Conservation (phyloP, 2,888 invertebrate genomes). For the Drosophila mercatorum region DNA sequence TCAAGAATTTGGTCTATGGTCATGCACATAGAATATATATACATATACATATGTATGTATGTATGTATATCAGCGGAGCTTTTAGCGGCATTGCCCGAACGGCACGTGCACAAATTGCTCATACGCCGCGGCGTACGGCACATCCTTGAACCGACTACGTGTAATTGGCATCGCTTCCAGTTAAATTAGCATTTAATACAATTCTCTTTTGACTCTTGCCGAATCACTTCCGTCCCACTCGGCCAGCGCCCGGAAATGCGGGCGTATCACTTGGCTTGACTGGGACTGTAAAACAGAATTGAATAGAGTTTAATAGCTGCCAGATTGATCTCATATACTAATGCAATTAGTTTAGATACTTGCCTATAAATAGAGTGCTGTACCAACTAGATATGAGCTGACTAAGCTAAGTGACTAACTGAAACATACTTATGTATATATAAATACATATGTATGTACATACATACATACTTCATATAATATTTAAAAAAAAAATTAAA, state of each 20-base stretch:
- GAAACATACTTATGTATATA: no score
- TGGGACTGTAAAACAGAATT: background rate
- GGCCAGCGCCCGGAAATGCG: background rate
- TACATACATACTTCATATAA: background rate
- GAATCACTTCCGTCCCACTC: slow-evolving; percentile 35
- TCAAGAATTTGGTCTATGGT: slow-evolving; percentile 52
- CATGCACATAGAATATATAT: slow-evolving; percentile 1
- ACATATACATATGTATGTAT: no score
- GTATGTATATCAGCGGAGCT: background rate
- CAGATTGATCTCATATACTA: no score
- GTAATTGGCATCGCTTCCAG: slow-evolving; percentile 18
- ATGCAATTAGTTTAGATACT: background rate
- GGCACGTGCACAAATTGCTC: slow-evolving; percentile 62
- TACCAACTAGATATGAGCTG: background rate
- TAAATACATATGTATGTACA: background rate
- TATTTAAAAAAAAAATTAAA: no score
- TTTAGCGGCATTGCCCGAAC: slow-evolving; percentile 15
- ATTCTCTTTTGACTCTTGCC: background rate
- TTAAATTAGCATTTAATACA: slow-evolving; percentile 10
- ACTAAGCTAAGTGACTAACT: background rate
- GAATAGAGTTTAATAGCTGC: no score
- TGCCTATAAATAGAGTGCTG: background rate
- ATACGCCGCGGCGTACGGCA: slow-evolving; percentile 34
- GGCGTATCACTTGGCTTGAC: background rate
- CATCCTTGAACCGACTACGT: slow-evolving; percentile 62